Percentiles rank a stretch among this genome's conserved stretches.
Conservation (phyloP, 2,888 invertebrate species). For the Leptopilina syphax region DNA sequence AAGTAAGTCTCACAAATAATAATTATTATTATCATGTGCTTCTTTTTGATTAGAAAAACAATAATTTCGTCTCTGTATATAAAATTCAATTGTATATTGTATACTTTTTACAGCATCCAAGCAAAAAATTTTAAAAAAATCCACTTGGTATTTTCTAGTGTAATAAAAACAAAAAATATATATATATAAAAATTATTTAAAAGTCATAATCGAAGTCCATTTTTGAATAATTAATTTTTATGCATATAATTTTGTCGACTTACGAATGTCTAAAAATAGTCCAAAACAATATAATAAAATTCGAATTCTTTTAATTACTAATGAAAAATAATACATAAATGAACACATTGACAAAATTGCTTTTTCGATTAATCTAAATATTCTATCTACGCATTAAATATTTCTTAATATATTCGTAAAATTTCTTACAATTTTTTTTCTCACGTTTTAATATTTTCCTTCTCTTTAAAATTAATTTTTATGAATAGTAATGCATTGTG, state of each 20-base stretch:
- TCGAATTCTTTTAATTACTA: constrained; percentile 2
- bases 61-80: neutral
- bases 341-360: constrained; percentile 34
- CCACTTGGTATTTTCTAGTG: constrained; percentile 23
- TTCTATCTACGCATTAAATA: constrained; percentile 13
- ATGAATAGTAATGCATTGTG: constrained; percentile 7
- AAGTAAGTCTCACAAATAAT: constrained; percentile 4
- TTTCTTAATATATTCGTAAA: neutral
- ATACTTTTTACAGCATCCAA: neutral
- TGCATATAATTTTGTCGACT: constrained; percentile 2
- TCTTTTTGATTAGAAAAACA: constrained; percentile 7
- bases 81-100: constrained; percentile 6
- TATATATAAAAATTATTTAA: constrained; percentile 4
- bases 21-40: neutral
- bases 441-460: neutral
- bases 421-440: neutral
- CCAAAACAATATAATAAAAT: constrained; percentile 10
- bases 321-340: constrained; percentile 33
- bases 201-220: constrained; percentile 26
- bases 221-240: constrained; percentile 1
- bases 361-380: neutral
- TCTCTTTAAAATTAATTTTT: neutral
- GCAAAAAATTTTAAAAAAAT: neutral
- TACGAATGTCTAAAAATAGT: neutral
- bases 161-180: neutral